phyloP scores from a whole-genome alignment of 2,797 vertebrate species.

The Trachops cirrhosus region DNA sequence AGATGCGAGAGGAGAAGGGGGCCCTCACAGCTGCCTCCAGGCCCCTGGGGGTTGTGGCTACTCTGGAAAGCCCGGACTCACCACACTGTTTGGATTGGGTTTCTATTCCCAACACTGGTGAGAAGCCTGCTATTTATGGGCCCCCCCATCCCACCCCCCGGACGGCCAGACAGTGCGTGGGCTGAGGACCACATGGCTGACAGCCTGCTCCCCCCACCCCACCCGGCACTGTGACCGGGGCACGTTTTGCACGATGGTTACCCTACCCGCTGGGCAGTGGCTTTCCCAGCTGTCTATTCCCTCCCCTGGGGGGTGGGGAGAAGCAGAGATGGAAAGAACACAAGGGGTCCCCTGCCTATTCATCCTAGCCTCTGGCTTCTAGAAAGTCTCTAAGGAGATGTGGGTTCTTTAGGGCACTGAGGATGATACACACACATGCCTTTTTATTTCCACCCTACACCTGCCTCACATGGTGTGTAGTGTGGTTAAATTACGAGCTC shows the following conservation, averaged over 20 bases:
- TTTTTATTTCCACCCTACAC: background rate
- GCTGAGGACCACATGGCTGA: conserved; percentile 63
- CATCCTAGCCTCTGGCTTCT: background rate
- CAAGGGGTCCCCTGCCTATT: background rate
- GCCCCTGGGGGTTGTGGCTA: conserved; percentile 36
- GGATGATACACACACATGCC: background rate
- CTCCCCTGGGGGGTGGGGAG: background rate
- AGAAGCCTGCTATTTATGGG: conserved; percentile 76
- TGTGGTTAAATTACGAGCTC: background rate
- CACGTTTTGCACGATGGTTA: conserved; percentile 53
- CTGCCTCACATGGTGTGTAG: background rate
- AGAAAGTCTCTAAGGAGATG: background rate
- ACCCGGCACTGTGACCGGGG: conserved; percentile 30
- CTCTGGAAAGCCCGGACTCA: conserved; percentile 69
- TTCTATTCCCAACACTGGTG: conserved; percentile 73
- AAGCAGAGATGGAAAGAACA: background rate
- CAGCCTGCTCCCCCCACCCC: conserved; percentile 44
- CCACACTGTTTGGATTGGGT: conserved; percentile 73
- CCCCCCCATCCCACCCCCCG: conserved; percentile 56
- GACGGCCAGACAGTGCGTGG: conserved; percentile 74
- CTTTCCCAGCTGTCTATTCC: background rate
- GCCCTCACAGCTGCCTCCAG: conserved; percentile 12
- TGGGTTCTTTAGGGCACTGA: background rate
- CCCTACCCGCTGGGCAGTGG: background rate
- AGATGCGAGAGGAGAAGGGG: conserved; percentile 11